These are phyloP conservation scores for Paragorgia papillata DNA, from an alignment of 92 coral and sea anemone species.

Conservation along the genomic window DNA sequence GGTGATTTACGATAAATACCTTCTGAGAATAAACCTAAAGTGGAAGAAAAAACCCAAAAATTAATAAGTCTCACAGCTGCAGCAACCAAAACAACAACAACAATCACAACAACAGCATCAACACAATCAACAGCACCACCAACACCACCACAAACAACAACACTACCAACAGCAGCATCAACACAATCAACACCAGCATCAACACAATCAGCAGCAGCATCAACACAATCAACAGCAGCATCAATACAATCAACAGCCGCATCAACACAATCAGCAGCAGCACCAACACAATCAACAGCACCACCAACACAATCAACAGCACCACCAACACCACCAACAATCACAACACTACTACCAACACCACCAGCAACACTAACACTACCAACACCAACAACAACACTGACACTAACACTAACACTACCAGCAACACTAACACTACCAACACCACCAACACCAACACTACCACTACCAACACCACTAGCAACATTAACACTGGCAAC, in stretches of 20 bases:
- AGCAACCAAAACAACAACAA: background rate
- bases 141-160: background rate
- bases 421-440: background rate
- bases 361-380: background rate
- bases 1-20: constrained; percentile 95
- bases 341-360: background rate
- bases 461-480: background rate
- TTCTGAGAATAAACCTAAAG: constrained; percentile 81
- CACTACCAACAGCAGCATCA: background rate
- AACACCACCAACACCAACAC: background rate
- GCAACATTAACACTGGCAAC: background rate
- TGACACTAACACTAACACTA: too few relatives aligned
- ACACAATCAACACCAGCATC: too few relatives aligned
- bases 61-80: too few relatives aligned
- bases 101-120: background rate
- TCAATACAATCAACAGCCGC: background rate
- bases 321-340: background rate
- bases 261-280: background rate
- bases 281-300: background rate
- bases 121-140: background rate
- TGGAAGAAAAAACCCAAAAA: background rate
- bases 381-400: too few relatives aligned
- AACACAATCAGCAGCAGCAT: too few relatives aligned
- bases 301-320: background rate
- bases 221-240: background rate